Evolutionary conservation across 1,140 invertebrate genomes (phyloP), one percentile per base, ranked within the genome.

Genomic region (Oscheius sp.): DNA sequence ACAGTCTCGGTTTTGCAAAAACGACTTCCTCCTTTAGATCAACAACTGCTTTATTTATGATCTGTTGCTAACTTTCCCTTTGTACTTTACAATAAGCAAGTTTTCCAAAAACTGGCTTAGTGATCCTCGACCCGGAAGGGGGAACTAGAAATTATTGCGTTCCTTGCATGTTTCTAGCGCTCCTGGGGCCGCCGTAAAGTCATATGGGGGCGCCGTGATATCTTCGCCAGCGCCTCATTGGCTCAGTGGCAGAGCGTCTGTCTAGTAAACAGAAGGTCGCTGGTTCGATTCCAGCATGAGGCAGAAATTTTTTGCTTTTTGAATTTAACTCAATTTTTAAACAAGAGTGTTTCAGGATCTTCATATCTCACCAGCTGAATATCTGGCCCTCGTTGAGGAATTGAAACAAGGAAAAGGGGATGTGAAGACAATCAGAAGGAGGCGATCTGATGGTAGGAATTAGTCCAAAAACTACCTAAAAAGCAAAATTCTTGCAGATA

Each of bases 211-310:
- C n/a, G n/a, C n/a, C n/a, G n/a, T n/a, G n/a, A n/a, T n/a, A n/a
- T n/a, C n/a, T n/a, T n/a, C n/a, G n/a, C n/a, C 13, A 45, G n/a
- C 71, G 76, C 76, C 76, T 77, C 73, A 77, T 77, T 77, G 76
- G 73, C 76, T 77, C 76, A 77, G 73, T 58, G 77, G 70, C 72
- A 75, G 77, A 79, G 71, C 77, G 71, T 79, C 71, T 79, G 77
- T 79, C 66, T 78, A 75, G 68, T 79, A 78, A 77, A 78, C 77
- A 78, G 77, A 78, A 78, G 71, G 76, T 75, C 77, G 75, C 77
- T 78, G 76, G 77, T 78, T 78, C 77, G 77, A 78, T 78, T 78
- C 76, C 77, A 78, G 77, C 77, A 78, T 78, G 73, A 74, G 75
- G 72, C 72, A 75, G 45, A 45, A 29, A 10, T 10, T 10, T 42